Conservation (phyloP, 2,113 vertebrate species). For the Barnardius zonarius region DNA sequence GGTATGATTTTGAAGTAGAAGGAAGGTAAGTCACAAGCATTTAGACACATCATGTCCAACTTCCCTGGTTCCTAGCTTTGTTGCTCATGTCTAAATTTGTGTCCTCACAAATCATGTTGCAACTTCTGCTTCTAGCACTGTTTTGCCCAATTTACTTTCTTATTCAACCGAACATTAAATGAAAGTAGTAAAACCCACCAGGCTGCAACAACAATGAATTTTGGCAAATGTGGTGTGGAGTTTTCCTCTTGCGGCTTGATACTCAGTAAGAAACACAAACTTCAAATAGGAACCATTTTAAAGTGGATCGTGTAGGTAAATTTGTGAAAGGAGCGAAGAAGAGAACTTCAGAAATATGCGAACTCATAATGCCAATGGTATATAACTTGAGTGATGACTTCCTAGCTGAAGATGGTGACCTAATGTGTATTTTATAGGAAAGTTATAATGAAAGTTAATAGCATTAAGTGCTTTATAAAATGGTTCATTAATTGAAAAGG, state of each 20-base stretch:
- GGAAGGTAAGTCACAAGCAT: neutral
- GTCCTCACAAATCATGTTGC: neutral
- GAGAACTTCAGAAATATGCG: neutral
- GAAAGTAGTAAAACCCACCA: neutral
- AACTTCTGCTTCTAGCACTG: neutral
- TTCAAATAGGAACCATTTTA: neutral
- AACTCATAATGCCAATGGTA: neutral
- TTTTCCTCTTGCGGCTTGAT: neutral
- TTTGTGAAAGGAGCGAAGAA: neutral
- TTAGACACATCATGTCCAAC: neutral
- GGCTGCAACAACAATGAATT: neutral
- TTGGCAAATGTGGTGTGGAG: rapidly evolving
- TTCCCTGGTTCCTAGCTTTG: neutral
- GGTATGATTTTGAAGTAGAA: neutral
- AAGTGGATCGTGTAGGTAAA: neutral
- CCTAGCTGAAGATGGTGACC: neutral
- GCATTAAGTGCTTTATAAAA: neutral
- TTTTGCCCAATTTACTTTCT: neutral
- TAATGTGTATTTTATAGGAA: neutral
- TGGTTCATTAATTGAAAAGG: neutral
- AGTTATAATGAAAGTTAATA: neutral
- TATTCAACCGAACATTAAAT: neutral
- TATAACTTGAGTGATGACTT: neutral
- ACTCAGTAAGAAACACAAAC: neutral
- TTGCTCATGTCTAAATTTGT: neutral